phyloP scores from a whole-genome alignment of 2,888 invertebrate genomes.

The Ennomos fuscantarius region DNA sequence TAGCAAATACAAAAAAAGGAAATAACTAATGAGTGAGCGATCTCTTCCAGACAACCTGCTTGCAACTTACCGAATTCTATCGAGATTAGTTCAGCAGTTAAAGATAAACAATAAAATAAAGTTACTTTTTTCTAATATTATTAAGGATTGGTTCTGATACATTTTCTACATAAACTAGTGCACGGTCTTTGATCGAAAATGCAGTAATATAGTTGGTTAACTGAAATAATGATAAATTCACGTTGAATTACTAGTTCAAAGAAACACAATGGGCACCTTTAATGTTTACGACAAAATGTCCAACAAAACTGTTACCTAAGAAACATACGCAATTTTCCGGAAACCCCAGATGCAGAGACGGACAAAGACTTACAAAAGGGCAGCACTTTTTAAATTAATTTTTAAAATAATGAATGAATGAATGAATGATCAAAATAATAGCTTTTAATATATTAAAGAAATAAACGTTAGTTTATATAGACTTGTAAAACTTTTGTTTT shows the following conservation, averaged over 20 bases:
- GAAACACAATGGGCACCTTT: slow-evolving; percentile 27
- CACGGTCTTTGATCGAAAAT: slow-evolving; percentile 12
- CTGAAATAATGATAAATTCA: slow-evolving; percentile 32
- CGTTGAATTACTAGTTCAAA: slow-evolving; percentile 34
- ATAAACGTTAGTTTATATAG: no score
- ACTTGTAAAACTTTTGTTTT: no score
- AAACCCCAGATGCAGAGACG: slow-evolving; percentile 11
- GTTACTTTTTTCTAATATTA: no score
- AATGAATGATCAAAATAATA: no score
- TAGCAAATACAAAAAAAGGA: no score
- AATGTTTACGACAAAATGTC: slow-evolving; percentile 23
- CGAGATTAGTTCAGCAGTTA: no score
- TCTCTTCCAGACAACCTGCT: no score
- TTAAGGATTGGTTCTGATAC: neutral
- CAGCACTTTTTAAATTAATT: neutral
- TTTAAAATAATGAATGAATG: neutral
- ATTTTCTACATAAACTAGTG: slow-evolving; percentile 3
- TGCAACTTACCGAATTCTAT: no score
- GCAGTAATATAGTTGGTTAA: slow-evolving; percentile 6
- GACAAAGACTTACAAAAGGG: neutral
- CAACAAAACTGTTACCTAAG: slow-evolving; percentile 24
- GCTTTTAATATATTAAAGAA: no score
- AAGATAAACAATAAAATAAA: no score
- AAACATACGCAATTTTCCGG: slow-evolving; percentile 28
- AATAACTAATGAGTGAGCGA: no score